Base-by-base conservation (phyloP, 1,140 invertebrate species). In the Ceratosolen fusciceps region DNA sequence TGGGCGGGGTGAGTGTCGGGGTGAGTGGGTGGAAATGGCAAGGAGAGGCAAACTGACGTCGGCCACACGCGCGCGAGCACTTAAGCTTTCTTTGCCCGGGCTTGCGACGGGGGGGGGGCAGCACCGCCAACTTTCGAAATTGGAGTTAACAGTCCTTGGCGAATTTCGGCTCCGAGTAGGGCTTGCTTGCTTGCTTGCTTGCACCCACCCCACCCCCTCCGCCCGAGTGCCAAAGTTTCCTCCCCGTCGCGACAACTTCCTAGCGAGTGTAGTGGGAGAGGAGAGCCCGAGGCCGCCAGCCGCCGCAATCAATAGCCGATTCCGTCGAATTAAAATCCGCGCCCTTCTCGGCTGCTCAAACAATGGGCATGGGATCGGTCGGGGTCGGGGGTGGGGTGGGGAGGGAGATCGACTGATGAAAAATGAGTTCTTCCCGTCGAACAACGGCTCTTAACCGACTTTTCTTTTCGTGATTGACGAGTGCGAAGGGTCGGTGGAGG, bases 141-240 rank as follows among this genome's bases (percentile, higher is more conserved):
- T 72, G 70, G 39, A 73, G 77, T 78, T 78, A 78, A 73, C 70
- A 65, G 77, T 37, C 68, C 70, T 71, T 77, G 65, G 34, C 75
- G 47, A n/a, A n/a, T n/a, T n/a, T n/a, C n/a, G n/a, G n/a, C n/a
- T n/a, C n/a, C n/a, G n/a, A n/a, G n/a, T n/a, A n/a, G n/a, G n/a
- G n/a, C n/a, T n/a, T n/a, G n/a, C n/a, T n/a, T n/a, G n/a, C n/a
- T n/a, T n/a, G n/a, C n/a, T n/a, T n/a, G n/a, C n/a, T n/a, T n/a
- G n/a, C n/a, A n/a, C n/a, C n/a, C n/a, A n/a, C n/a, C n/a, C n/a
- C n/a, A 65, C 49, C 26, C 21, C 21, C 60, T 52, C 43, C 24
- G 31, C 19, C 10, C 29, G 31, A 31, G 12, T n/a, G 47, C 7
- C 0, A 71, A 71, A 47, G n/a, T 71, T 71, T 10, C n/a, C n/a